Percentiles rank a stretch among this genome's conserved stretches.
Conservation (phyloP, 2,797 vertebrate genomes). For the Neosilurus hyrtlii region DNA sequence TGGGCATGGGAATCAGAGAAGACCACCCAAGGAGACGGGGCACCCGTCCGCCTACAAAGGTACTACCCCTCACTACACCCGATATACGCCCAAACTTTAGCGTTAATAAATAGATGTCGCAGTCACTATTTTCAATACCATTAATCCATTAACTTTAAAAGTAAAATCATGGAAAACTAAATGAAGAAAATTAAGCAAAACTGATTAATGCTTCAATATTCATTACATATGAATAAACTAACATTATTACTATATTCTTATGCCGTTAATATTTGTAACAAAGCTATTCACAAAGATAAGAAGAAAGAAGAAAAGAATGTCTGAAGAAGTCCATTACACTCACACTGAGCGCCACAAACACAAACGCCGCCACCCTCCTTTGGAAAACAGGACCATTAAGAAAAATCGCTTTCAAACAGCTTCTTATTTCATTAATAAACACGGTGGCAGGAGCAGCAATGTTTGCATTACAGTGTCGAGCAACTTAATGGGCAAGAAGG, state of each 20-base stretch:
- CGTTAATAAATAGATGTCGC: too few relatives aligned
- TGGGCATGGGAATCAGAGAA: too few relatives aligned
- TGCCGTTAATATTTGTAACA: neutral
- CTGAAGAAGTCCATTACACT: conserved; percentile 8
- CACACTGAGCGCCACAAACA: neutral
- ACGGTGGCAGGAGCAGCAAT: neutral
- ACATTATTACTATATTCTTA: neutral
- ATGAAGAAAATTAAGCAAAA: neutral
- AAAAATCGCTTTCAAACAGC: neutral
- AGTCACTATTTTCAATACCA: too few relatives aligned
- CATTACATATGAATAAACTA: neutral
- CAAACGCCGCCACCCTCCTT: too few relatives aligned
- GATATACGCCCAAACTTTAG: too few relatives aligned
- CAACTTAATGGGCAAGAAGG: conserved; percentile 16
- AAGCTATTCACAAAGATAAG: neutral
- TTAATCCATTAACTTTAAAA: neutral
- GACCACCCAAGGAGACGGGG: too few relatives aligned
- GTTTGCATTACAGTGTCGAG: neutral
- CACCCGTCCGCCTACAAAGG: too few relatives aligned
- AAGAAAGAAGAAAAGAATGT: neutral
- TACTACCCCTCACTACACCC: too few relatives aligned
- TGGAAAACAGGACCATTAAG: conserved; percentile 22
- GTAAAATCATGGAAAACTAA: neutral
- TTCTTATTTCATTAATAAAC: conserved; percentile 33
- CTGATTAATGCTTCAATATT: neutral